These are phyloP conservation scores for Zaprionus lineosus DNA, from an alignment of 2,888 invertebrate genomes.

Conservation along the genomic window DNA sequence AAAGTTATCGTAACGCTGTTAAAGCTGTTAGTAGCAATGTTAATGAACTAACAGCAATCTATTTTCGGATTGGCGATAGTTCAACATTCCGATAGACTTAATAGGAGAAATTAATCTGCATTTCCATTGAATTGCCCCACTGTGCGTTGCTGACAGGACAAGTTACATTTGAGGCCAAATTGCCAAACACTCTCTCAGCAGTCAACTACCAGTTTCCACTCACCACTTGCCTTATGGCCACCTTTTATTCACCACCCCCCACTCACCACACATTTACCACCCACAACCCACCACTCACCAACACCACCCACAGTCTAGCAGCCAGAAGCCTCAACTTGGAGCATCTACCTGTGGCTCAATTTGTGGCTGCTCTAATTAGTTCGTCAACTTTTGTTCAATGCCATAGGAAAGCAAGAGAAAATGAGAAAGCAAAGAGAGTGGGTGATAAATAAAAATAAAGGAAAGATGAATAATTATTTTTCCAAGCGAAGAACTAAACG, in stretches of 20 bases:
- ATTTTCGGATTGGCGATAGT: no score
- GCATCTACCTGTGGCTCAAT: conserved; percentile 47
- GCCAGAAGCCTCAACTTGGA: no score
- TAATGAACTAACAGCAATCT: no score
- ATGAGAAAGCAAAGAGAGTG: not conserved
- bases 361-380: conserved; percentile 62
- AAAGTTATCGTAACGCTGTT: no score
- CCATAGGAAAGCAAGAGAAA: no score
- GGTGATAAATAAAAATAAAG: conserved; percentile 1
- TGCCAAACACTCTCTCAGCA: conserved; percentile 13
- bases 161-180: conserved; percentile 33
- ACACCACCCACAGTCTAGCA: not conserved
- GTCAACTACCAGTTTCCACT: not conserved
- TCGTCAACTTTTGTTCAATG: conserved; percentile 57
- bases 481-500: no score
- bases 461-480: not conserved
- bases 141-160: conserved; percentile 15
- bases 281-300: not conserved
- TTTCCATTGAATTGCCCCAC: not conserved
- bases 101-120: not conserved
- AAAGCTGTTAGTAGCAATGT: no score
- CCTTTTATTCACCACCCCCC: not conserved
- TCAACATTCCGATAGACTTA: no score
- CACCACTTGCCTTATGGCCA: not conserved
- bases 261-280: not conserved